Evolutionary conservation across 2,113 vertebrate genomes (phyloP).

Genomic region (Ploceus nigricollis): DNA sequence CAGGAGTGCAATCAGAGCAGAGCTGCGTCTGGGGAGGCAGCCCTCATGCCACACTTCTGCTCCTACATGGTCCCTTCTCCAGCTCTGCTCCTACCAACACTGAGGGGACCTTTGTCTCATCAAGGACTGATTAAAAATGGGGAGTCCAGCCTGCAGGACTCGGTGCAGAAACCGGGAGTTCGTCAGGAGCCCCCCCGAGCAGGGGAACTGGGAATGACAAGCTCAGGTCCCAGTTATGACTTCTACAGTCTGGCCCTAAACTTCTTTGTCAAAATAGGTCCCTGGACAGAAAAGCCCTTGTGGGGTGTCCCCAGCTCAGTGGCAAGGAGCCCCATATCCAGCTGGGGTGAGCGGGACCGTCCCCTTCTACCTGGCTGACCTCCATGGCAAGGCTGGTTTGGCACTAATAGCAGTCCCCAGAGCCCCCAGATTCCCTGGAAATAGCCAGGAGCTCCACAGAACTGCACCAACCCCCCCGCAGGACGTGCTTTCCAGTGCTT

Average conservation of each 20-base stretch:
- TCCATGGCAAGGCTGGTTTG: not conserved
- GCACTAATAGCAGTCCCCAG: not conserved
- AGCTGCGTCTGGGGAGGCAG: not conserved
- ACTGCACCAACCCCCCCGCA: not conserved
- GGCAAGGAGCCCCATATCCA: accelerated
- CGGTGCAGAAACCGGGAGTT: not conserved
- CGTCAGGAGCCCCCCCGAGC: not conserved
- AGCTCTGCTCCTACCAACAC: accelerated
- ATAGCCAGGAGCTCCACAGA: not conserved
- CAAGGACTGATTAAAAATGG: not conserved
- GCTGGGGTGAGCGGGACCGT: not conserved
- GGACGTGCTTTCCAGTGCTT: not conserved
- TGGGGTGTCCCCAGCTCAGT: accelerated
- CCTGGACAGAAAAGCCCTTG: not conserved
- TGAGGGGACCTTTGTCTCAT: not conserved
- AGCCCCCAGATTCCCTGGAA: not conserved
- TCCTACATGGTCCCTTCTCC: not conserved
- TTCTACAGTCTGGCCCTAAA: not conserved
- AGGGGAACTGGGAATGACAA: not conserved
- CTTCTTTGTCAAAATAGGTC: not conserved
- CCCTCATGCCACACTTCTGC: accelerated
- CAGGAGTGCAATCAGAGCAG: not conserved
- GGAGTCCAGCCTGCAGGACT: not conserved
- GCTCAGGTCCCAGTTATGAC: not conserved
- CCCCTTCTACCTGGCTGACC: not conserved